A percentile compares a stretch with the other conserved stretches of the same genome.
Conservation (phyloP, 2,113 vertebrate species). For the Chrysochloris asiatica region DNA sequence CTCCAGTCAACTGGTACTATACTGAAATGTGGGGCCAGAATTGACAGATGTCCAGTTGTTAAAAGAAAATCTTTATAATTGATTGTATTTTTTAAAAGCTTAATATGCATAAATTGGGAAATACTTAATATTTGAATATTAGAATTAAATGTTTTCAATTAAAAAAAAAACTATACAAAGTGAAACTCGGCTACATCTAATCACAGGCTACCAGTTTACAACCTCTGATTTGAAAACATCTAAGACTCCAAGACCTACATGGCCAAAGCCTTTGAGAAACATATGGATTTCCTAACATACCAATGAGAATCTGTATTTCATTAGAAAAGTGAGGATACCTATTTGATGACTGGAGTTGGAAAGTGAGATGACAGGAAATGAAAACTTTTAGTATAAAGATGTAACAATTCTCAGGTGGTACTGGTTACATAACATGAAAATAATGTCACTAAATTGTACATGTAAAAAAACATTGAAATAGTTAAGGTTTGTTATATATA, state of each 20-base stretch:
- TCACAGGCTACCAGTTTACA: conserved; percentile 27
- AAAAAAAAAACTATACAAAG: conserved; percentile 23
- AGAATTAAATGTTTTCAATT: too few relatives aligned
- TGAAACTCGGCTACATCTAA: conserved; percentile 18
- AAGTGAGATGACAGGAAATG: not conserved
- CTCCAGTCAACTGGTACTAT: not conserved
- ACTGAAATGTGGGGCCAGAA: not conserved
- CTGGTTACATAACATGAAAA: not conserved
- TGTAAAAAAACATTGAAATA: not conserved
- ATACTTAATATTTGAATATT: not conserved
- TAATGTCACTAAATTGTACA: not conserved
- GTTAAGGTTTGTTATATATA: not conserved
- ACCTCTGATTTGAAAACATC: conserved; percentile 2
- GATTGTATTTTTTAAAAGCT: conserved; percentile 35
- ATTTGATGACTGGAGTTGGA: not conserved
- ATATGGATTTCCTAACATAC: not conserved
- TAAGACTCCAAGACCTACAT: not conserved
- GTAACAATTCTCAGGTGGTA: not conserved
- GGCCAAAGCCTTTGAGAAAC: not conserved
- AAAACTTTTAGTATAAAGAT: not conserved
- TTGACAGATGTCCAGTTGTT: not conserved
- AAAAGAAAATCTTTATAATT: conserved; percentile 28
- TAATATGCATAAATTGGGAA: not conserved
- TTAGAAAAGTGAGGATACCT: conserved; percentile 14
- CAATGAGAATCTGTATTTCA: not conserved